Evolutionary conservation across 2,888 invertebrate genomes (phyloP).

Genomic region (Meteorus colon): DNA sequence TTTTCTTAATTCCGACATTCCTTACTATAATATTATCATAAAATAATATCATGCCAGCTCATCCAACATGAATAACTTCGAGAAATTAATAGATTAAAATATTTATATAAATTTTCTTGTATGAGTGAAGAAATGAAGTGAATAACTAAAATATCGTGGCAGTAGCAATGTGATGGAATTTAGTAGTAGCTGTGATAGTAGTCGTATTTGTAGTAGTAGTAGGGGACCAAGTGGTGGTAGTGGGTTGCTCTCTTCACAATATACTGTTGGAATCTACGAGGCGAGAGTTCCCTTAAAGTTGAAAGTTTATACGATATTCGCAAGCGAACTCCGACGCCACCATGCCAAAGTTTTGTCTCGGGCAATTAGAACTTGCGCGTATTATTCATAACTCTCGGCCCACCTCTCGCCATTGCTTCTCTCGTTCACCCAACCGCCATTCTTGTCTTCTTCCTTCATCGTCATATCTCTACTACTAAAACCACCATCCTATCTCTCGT

Average conservation of each 20-base stretch:
- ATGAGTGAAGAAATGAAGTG: background rate
- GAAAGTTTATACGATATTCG: conserved; percentile 30
- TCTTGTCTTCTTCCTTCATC: conserved; percentile 54
- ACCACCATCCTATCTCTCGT: conserved; percentile 53
- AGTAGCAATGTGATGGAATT: background rate
- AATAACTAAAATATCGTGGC: conserved; percentile 8
- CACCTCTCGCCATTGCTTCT: conserved; percentile 13
- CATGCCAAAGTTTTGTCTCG: conserved; percentile 66
- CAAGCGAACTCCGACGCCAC: conserved; percentile 28
- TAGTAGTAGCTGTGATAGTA: background rate
- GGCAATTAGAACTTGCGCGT: conserved; percentile 71
- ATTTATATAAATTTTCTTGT: background rate
- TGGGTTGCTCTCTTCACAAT: conserved; percentile 9
- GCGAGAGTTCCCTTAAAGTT: conserved; percentile 13
- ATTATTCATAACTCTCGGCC: conserved; percentile 69
- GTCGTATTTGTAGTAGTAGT: background rate
- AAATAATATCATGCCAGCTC: background rate
- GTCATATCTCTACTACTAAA: conserved; percentile 56
- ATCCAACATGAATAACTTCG: background rate
- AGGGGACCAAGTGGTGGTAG: background rate
- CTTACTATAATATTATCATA: too few relatives aligned
- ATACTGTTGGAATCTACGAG: conserved; percentile 14
- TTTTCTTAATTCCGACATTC: too few relatives aligned
- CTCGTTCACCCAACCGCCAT: conserved; percentile 47
- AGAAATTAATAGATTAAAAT: background rate